Evolutionary conservation across 2,797 vertebrate species (phyloP).

Genomic region (Leucoraja ocellata): DNA sequence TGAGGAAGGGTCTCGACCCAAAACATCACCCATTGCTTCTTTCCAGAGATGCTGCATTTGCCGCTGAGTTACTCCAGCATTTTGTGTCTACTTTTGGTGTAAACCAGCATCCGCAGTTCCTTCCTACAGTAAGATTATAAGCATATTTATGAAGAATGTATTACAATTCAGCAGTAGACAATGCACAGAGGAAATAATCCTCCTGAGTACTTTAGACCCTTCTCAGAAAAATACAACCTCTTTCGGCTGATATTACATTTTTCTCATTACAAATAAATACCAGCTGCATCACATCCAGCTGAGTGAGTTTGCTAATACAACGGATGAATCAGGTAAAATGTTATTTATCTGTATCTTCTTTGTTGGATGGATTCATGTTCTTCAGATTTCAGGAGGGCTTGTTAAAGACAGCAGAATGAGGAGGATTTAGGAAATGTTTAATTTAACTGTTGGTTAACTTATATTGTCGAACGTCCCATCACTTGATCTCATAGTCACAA

Average conservation of each 20-base stretch:
- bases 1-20: too few species aligned
- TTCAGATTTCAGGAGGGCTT: not conserved
- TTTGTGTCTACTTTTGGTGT: too few species aligned
- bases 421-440: not conserved
- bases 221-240: not conserved
- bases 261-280: not conserved
- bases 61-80: too few species aligned
- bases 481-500: not conserved
- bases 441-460: not conserved
- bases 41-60: too few species aligned
- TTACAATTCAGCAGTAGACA: not conserved
- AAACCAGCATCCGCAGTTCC: too few species aligned
- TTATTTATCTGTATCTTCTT: not conserved
- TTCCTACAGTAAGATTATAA: not conserved
- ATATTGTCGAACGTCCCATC: not conserved
- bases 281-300: too few species aligned
- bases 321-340: not conserved
- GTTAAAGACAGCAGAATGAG: not conserved
- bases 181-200: slow-evolving; percentile 3
- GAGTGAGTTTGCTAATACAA: not conserved
- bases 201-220: not conserved
- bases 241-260: not conserved
- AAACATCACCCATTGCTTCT: too few species aligned
- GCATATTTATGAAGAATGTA: not conserved
- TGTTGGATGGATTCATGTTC: not conserved